These are phyloP conservation scores for Engystomops pustulosus DNA, from an alignment of 2,113 vertebrate genomes.

Conservation along the genomic window DNA sequence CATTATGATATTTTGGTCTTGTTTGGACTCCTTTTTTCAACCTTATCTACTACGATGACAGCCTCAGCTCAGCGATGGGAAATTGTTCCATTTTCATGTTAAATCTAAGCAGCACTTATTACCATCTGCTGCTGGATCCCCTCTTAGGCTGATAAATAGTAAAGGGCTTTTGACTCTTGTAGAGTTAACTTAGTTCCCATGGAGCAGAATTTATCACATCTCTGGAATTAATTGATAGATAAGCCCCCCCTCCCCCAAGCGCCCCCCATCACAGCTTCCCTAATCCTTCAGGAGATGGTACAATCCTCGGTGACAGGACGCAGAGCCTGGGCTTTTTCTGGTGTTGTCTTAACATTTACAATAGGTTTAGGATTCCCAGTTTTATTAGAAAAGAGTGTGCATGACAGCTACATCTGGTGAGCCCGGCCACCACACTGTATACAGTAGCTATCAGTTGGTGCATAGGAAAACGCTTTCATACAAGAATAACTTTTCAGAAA, in stretches of 20 bases:
- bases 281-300: conserved; percentile 45
- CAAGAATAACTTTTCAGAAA: not conserved
- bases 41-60: no score
- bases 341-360: conserved; percentile 52
- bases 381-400: conserved; percentile 24
- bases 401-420: not conserved
- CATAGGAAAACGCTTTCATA: not conserved
- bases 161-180: not conserved
- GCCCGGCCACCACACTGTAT: not conserved
- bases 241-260: not conserved
- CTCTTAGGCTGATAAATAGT: not conserved
- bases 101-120: not conserved
- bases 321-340: conserved; percentile 28
- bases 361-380: conserved; percentile 29
- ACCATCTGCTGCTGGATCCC: not conserved
- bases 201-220: conserved; percentile 40
- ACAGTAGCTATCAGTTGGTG: not conserved
- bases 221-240: conserved; percentile 47
- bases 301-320: conserved; percentile 27
- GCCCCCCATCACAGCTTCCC: not conserved
- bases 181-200: conserved; percentile 31
- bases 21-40: no score
- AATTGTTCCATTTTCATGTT: no score
- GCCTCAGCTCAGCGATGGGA: no score
- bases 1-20: no score